A percentile compares a stretch with the other conserved stretches of the same genome.
Evolutionary conservation across 1,140 invertebrate genomes (phyloP).

Genomic region (Caenorhabditis inopinata): DNA sequence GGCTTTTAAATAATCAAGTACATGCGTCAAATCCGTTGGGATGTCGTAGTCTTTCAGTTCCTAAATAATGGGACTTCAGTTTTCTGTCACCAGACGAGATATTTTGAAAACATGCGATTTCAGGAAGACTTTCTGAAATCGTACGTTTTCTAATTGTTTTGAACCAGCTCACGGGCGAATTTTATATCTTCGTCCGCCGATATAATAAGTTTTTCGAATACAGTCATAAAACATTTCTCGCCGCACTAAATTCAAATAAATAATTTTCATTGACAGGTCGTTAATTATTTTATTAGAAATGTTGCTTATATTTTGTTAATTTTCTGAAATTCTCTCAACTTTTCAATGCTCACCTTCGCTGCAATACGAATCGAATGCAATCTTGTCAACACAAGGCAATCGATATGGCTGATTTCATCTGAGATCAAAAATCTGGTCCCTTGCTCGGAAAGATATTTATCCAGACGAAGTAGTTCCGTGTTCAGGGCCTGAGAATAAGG

Average conservation of each 20-base stretch:
- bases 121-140: no score
- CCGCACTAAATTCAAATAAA: no score
- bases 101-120: no score
- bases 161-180: no score
- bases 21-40: neutral
- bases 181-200: no score
- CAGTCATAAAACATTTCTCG: no score
- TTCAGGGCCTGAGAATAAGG: neutral
- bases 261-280: no score
- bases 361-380: constrained; percentile 14
- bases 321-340: neutral
- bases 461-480: constrained; percentile 20
- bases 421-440: neutral
- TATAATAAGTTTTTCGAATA: no score
- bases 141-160: no score
- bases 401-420: neutral
- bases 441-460: neutral
- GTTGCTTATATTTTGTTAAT: no score
- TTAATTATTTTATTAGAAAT: no score
- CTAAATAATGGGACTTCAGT: neutral
- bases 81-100: no score
- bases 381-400: constrained; percentile 6
- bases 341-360: neutral
- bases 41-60: constrained; percentile 20
- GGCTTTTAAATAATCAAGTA: neutral